phyloP scores from a whole-genome alignment of 2,888 invertebrate species.

The Orthosia gothica region DNA sequence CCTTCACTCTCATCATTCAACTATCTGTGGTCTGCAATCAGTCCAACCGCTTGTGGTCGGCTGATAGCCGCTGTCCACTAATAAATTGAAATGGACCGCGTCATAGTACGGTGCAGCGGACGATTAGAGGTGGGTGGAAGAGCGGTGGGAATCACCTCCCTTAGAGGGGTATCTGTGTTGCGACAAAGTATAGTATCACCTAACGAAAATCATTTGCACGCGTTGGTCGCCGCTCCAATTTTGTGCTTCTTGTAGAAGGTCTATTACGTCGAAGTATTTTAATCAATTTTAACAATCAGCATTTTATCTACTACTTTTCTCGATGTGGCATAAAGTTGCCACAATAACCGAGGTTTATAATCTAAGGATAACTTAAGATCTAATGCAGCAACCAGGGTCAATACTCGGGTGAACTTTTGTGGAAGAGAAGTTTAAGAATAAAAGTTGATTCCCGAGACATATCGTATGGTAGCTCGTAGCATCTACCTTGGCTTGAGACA shows the following conservation, averaged over 20 bases:
- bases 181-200: slow-evolving; percentile 2
- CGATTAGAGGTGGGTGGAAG: slow-evolving; percentile 33
- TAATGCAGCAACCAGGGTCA: background rate
- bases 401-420: background rate
- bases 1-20: slow-evolving; percentile 6
- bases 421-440: slow-evolving; percentile 1
- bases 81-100: slow-evolving; percentile 54
- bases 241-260: background rate
- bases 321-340: background rate
- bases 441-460: slow-evolving; percentile 11
- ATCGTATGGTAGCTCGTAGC: slow-evolving; percentile 2
- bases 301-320: background rate
- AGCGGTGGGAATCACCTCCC: slow-evolving; percentile 26
- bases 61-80: slow-evolving; percentile 30
- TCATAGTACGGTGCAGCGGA: slow-evolving; percentile 10
- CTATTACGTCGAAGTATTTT: background rate
- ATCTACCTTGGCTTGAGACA: slow-evolving; percentile 11
- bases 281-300: too few species aligned
- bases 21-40: slow-evolving; percentile 30
- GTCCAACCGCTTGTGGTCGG: slow-evolving; percentile 30
- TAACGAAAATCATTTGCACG: slow-evolving; percentile 21
- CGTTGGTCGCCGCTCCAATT: background rate
- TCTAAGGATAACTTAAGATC: background rate
- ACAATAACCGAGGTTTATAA: background rate
- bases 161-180: slow-evolving; percentile 10